Base-by-base conservation (phyloP, 2,888 invertebrate genomes). In the Keiferia lycopersicella region DNA sequence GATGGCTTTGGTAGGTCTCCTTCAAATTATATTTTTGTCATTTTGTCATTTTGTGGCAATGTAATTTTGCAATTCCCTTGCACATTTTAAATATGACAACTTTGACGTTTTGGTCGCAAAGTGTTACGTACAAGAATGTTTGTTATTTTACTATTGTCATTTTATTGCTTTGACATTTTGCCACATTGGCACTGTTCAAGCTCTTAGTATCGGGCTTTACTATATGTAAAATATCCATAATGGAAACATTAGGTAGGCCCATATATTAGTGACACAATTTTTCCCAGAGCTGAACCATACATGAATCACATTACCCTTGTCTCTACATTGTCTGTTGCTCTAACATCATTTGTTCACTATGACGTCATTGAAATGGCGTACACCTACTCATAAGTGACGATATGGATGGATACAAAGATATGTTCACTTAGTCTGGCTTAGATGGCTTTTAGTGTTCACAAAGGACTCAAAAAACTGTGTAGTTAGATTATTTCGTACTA, bases 291-390 rank as follows among this genome's bases (percentile, higher is more conserved):
- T 48, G 1, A 48, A 18, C 18, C 48, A 2, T n/a, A 45, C 45
- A 16, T 45, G 20, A 59, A 59, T 59, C 59, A 39, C 14, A 41
- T 59, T 59, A 59, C 20, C 38, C 41, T 7, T 16, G 59, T 18
- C 58, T 58, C 16, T 20, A 18, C 39, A 41, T n/a, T 2, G 59
- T 57, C 57, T 57, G 41, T 1, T 41, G 14, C 14, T 1, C 14
- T 41, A 41, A 41, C 41, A 6, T 41, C 41, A n/a, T 41, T 41
- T 41, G n/a, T 14, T 41, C 12, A 3, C 6, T 14, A 41, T 41
- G 14, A 41, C 12, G 41, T 41, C 41, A 41, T 14, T 41, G 14
- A 14, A n/a, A 7, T 34, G 34, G 14, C 41, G 14, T 2, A 41
- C 41, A 41, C n/a, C 12, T 2, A 41, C 41, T 14, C n/a, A n/a